A percentile compares a stretch with the other conserved stretches of the same genome.
These are phyloP conservation scores for Neofelis nebulosa DNA, from an alignment of 2,113 vertebrate genomes.

Conservation along the genomic window DNA sequence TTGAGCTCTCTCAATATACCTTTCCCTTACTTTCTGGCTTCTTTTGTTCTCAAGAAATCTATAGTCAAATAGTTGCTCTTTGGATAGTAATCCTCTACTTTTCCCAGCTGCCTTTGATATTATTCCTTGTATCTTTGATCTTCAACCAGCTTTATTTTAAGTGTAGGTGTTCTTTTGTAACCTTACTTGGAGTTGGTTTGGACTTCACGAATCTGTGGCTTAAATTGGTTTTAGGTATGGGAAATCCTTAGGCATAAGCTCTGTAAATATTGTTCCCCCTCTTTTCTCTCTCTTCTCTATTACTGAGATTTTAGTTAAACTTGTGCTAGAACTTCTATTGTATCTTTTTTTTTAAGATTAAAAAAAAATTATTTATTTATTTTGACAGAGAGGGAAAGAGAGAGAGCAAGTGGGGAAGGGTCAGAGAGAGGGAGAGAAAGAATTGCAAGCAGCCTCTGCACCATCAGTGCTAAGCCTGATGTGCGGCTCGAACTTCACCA, in stretches of 20 bases:
- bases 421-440: no score
- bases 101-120: neutral
- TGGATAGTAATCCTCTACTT: neutral
- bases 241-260: neutral
- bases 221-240: neutral
- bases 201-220: neutral
- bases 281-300: neutral
- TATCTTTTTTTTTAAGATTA: neutral
- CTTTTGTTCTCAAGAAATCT: neutral
- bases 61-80: neutral
- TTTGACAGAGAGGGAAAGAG: no score
- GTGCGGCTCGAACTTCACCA: no score
- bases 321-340: neutral
- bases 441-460: no score
- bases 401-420: no score
- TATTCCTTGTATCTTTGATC: neutral
- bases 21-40: neutral
- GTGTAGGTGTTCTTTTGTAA: neutral
- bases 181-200: neutral
- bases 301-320: neutral
- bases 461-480: no score
- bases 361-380: no score
- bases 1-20: neutral
- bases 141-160: neutral
- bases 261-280: neutral